Evolutionary conservation across 2,888 invertebrate species (phyloP).

Genomic region (Eurytoma californica): DNA sequence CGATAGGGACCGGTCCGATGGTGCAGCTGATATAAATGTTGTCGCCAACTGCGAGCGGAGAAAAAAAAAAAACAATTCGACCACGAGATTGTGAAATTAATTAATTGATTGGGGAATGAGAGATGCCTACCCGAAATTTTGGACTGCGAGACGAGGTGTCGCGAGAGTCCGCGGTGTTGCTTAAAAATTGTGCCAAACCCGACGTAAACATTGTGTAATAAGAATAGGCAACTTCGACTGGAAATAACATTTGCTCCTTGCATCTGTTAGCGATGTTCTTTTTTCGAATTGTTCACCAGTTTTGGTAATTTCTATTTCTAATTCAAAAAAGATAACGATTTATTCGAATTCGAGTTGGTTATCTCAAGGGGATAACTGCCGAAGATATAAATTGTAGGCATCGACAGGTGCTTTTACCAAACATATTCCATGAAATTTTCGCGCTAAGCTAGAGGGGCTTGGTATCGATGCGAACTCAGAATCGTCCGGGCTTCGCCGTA

Average conservation of each 20-base stretch:
- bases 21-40: neutral
- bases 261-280: neutral
- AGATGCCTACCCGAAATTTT: neutral
- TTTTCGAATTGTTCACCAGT: neutral
- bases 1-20: neutral
- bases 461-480: neutral
- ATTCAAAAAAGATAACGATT: neutral
- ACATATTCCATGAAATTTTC: neutral
- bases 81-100: neutral
- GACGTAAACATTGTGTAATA: constrained; percentile 24
- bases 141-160: neutral
- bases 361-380: too few relatives aligned
- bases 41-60: too few relatives aligned
- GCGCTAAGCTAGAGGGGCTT: neutral
- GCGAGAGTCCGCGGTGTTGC: too few relatives aligned
- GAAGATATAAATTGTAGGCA: too few relatives aligned
- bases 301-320: neutral
- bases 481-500: neutral
- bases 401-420: neutral
- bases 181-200: constrained; percentile 24
- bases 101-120: neutral
- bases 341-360: neutral
- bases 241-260: neutral
- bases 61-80: too few relatives aligned
- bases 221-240: neutral